Base-by-base conservation (phyloP, 2,797 vertebrate species). In the Prionace glauca region DNA sequence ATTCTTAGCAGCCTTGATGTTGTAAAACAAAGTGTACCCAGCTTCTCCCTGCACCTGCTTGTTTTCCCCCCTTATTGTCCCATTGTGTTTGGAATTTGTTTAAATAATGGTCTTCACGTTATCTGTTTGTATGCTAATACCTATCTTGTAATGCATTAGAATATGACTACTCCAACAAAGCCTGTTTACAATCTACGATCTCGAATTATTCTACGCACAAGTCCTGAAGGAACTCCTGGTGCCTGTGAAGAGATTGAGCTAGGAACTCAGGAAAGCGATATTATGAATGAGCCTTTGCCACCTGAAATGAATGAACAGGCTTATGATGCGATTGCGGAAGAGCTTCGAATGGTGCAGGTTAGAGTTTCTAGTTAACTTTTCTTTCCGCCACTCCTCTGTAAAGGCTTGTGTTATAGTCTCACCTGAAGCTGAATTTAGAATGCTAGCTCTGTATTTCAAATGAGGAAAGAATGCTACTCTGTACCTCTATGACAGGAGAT, bases 131-230 rank as follows among this genome's bases (percentile, higher is more conserved):
- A n/a, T 7, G 20, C 16, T 91, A 67, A 91, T 91, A 91, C 18
- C 29, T 67, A 9, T 91, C 65, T 22, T n/a, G 32, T 41, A n/a
- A 36, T 96, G 0, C n/a, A 95, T 71, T 96, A 99, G 99, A 99
- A 97, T 96, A 98, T 99, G 96, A 98, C 98, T 22, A 99, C 99
- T 0, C 99, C 99, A 94, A 99, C 98, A 32, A 99, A 98, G 97
- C 4, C 93, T 56, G 96, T 97, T 0, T 98, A 98, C 96, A 98
- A 98, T 96, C 97, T 98, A 95, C 97, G 98, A 22, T 98, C 98
- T 95, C 97, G 97, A 36, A 9, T 98, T 0, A 96, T 98, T 95
- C 97, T 98, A 0, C 97, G 98, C 56, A 96, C 98, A 45, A 99
- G 98, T 96, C 98, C 98, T 0, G 98, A 98, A 41, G 62, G 32